Evolutionary conservation across 2,113 vertebrate genomes (phyloP), one percentile per base, ranked within the genome.

Genomic region (Sigmodon hispidus): DNA sequence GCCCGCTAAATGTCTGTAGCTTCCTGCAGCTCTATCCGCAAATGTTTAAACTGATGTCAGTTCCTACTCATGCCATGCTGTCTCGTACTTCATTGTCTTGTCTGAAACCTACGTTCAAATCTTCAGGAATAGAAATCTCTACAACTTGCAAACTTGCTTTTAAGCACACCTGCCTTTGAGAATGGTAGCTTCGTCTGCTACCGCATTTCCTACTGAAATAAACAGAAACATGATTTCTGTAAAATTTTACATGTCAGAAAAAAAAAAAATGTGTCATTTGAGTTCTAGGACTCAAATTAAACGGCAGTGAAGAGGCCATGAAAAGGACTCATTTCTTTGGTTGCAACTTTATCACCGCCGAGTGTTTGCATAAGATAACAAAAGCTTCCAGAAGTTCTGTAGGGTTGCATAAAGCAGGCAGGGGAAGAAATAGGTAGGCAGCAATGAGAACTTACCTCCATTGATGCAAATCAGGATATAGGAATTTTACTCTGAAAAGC

Each of bases 231-330:
- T 36, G 52, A 24, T 77, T 76, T 93, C 83, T 77, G 45, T 34
- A 57, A 22, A 59, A 31, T 65, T 96, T 93, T 84, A 87, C 40
- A 29, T 31, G 72, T 91, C 50, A 94, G 36, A 92, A 94, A 96
- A 93, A 40, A 67, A 2, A 59, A 55, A 13, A 36, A 29, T 29
- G 0, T 81, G 40, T 81, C 45, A 86, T 65, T 91, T 85, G 40
- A 94, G 90, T 73, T 7, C 13, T 9, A 75, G 81, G 8, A 75
- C n/a, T n/a, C 36, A 72, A 81, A 90, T 94, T 87, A 95, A 96
- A 94, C 26, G 76, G 17, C 72, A 55, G 0, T 67, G 57, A 70
- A 81, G 63, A 96, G 93, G 80, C 65, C 48, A 55, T 29, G 81
- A 26, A 93, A 93, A 93, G 67, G n/a, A 16, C 70, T 52, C 3